phyloP scores from a whole-genome alignment of 2,888 invertebrate species.

The Drosophila incognita region DNA sequence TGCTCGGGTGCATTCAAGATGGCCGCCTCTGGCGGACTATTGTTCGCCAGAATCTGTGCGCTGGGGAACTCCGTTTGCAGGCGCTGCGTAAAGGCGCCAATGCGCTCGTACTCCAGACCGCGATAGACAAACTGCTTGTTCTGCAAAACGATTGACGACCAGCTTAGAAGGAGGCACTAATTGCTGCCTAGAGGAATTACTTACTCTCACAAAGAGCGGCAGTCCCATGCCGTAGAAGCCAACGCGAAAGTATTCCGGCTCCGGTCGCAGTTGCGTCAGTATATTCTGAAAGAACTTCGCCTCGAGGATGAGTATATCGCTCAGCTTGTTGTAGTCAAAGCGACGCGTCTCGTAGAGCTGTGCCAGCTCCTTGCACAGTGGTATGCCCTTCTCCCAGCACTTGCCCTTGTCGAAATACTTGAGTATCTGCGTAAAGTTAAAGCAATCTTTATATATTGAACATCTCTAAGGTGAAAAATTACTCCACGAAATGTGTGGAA shows the following conservation, averaged over 20 bases:
- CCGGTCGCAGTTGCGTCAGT: constrained; percentile 93
- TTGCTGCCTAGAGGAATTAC: constrained; percentile 61
- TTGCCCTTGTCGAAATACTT: constrained; percentile 97
- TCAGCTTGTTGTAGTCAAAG: constrained; percentile 95
- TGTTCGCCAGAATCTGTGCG: constrained; percentile 96
- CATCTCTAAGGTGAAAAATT: not conserved
- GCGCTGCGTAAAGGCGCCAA: constrained; percentile 96
- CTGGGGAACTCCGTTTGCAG: constrained; percentile 97
- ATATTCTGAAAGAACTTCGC: constrained; percentile 97
- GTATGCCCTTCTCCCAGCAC: constrained; percentile 98
- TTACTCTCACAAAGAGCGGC: constrained; percentile 96
- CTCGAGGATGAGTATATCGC: constrained; percentile 92
- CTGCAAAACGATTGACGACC: constrained; percentile 84
- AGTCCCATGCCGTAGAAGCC: constrained; percentile 97
- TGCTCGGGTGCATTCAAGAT: constrained; percentile 94
- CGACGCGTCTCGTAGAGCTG: constrained; percentile 93
- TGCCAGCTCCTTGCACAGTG: constrained; percentile 95
- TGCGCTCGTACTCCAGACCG: constrained; percentile 97
- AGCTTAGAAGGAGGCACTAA: not conserved
- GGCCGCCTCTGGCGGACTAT: constrained; percentile 95
- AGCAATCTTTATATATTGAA: not conserved
- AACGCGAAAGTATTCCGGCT: constrained; percentile 97
- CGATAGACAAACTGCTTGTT: constrained; percentile 98
- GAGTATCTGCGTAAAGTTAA: constrained; percentile 87
- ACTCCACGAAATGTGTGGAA: not conserved